These are phyloP conservation scores for Meghimatium bilineatum DNA, from an alignment of 2,888 invertebrate genomes.

Conservation along the genomic window DNA sequence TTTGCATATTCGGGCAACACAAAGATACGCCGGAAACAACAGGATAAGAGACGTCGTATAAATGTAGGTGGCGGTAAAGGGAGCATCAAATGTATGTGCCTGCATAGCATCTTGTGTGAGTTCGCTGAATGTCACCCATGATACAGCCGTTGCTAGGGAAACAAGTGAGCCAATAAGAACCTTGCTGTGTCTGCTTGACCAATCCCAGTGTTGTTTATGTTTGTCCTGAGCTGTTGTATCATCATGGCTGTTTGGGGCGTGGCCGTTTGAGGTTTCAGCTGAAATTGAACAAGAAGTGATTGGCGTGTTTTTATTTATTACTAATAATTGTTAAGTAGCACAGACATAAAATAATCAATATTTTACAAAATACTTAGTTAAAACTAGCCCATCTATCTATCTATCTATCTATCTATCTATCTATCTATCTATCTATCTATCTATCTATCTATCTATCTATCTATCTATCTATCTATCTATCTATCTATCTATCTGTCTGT, in stretches of 20 bases:
- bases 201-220: constrained; percentile 37
- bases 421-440: not conserved
- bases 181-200: constrained; percentile 43
- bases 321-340: too few relatives aligned
- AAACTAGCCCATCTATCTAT: not conserved
- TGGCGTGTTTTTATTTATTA: too few relatives aligned
- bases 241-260: constrained; percentile 5
- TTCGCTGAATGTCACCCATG: constrained; percentile 95
- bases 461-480: not conserved
- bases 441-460: not conserved
- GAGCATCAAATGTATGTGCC: constrained; percentile 84
- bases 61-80: constrained; percentile 97
- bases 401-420: not conserved
- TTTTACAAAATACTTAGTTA: too few relatives aligned
- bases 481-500: not conserved
- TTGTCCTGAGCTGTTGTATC: not conserved
- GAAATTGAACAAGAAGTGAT: not conserved
- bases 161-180: constrained; percentile 35
- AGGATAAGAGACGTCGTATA: constrained; percentile 93
- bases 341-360: too few relatives aligned
- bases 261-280: constrained; percentile 35
- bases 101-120: constrained; percentile 77
- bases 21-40: constrained; percentile 91
- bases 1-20: constrained; percentile 80
- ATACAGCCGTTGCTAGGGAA: constrained; percentile 83